Conservation (phyloP, 1,140 invertebrate species). For the Papilio xuthus region DNA sequence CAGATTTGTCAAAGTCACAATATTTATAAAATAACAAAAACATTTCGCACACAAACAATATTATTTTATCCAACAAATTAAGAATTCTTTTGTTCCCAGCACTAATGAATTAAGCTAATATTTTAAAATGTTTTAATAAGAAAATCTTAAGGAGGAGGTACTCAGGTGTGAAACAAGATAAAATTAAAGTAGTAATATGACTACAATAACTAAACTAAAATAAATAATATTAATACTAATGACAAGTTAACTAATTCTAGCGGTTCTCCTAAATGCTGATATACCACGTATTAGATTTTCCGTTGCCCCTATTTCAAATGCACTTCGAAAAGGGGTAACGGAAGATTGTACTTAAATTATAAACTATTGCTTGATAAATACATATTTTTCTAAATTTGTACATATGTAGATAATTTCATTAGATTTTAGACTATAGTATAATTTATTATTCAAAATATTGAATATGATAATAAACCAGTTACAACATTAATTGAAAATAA, state of each 20-base stretch:
- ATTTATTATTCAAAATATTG: conserved; percentile 15
- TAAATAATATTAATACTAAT: conserved; percentile 81
- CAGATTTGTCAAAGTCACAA: conserved; percentile 30
- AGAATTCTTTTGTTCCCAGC: background rate
- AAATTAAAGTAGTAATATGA: conserved; percentile 65
- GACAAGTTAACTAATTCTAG: conserved; percentile 79
- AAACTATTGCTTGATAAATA: conserved; percentile 27
- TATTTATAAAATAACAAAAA: background rate
- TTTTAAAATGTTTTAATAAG: conserved; percentile 10
- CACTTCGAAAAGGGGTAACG: conserved; percentile 75
- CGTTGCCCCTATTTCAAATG: conserved; percentile 75
- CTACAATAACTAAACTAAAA: conserved; percentile 73
- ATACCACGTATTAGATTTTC: conserved; percentile 70
- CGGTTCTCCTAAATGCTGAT: conserved; percentile 75
- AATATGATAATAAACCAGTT: background rate
- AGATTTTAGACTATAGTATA: background rate
- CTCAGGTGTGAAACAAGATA: conserved; percentile 77
- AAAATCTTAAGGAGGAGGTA: conserved; percentile 68
- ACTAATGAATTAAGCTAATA: background rate
- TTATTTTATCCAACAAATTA: background rate
- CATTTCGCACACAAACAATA: background rate
- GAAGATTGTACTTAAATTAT: conserved; percentile 71
- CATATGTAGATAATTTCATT: conserved; percentile 7
- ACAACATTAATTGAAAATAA: conserved; percentile 26
- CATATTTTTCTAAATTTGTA: conserved; percentile 25